Evolutionary conservation across 2,888 invertebrate genomes (phyloP).

Genomic region (Camponotus fellah): DNA sequence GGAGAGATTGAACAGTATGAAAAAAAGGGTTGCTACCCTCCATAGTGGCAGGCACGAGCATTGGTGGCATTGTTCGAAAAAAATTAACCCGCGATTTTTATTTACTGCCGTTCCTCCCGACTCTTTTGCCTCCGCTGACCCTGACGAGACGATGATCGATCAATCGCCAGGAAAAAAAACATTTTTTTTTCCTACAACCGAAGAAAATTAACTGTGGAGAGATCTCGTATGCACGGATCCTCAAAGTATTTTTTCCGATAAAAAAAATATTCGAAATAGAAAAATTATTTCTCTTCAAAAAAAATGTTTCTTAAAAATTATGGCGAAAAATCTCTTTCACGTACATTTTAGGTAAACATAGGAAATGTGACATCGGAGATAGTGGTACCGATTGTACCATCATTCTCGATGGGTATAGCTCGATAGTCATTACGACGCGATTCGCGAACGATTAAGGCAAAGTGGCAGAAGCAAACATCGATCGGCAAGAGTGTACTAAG

Average conservation of each 20-base stretch:
- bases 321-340: background rate
- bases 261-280: background rate
- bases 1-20: conserved; percentile 65
- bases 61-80: conserved; percentile 72
- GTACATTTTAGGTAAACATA: background rate
- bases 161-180: conserved; percentile 59
- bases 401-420: background rate
- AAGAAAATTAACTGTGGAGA: conserved; percentile 16
- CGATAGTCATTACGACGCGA: conserved; percentile 79
- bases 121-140: conserved; percentile 60
- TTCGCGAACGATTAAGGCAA: conserved; percentile 84
- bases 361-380: background rate
- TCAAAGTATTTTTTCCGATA: background rate
- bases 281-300: background rate
- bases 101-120: conserved; percentile 64
- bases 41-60: conserved; percentile 64
- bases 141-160: conserved; percentile 70
- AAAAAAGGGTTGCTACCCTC: conserved; percentile 69
- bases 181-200: background rate
- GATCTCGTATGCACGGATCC: background rate
- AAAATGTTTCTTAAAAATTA: background rate
- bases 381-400: conserved; percentile 29
- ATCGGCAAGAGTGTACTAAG: conserved; percentile 78
- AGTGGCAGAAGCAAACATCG: conserved; percentile 84
- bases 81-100: conserved; percentile 76